A percentile compares a stretch with the other conserved stretches of the same genome.
Evolutionary conservation across 2,113 vertebrate species (phyloP).

Genomic region (Anoplopoma fimbria): DNA sequence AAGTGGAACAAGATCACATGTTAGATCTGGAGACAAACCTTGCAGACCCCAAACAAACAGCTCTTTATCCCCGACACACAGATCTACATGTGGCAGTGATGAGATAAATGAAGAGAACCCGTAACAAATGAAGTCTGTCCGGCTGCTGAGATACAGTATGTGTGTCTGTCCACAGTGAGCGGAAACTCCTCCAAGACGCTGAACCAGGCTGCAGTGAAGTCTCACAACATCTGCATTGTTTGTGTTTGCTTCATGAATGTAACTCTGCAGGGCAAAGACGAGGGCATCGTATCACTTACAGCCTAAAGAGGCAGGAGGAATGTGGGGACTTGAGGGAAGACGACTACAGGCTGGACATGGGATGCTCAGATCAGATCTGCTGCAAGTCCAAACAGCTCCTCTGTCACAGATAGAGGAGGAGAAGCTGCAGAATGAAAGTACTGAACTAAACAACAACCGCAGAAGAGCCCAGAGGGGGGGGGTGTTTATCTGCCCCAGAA

Average conservation of each 20-base stretch:
- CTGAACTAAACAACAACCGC: neutral
- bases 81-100: slow-evolving; percentile 33
- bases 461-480: neutral
- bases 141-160: neutral
- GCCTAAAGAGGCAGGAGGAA: too few species aligned
- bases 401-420: neutral
- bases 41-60: slow-evolving; percentile 48
- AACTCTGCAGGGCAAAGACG: neutral
- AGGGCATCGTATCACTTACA: neutral
- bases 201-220: neutral
- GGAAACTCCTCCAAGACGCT: neutral
- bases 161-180: neutral
- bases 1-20: slow-evolving; percentile 57
- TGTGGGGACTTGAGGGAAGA: slow-evolving; percentile 32
- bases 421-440: neutral
- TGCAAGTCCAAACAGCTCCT: slow-evolving; percentile 40
- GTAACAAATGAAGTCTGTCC: slow-evolving; percentile 20
- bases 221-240: neutral
- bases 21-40: slow-evolving; percentile 29
- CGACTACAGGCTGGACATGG: slow-evolving; percentile 5
- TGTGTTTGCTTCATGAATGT: neutral
- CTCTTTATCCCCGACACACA: slow-evolving; percentile 55
- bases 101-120: slow-evolving; percentile 29
- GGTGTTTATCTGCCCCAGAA: neutral
- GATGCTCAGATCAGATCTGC: slow-evolving; percentile 37